Evolutionary conservation across 2,113 vertebrate genomes (phyloP), one percentile per base, ranked within the genome.

Genomic region (Heteronetta atricapilla): DNA sequence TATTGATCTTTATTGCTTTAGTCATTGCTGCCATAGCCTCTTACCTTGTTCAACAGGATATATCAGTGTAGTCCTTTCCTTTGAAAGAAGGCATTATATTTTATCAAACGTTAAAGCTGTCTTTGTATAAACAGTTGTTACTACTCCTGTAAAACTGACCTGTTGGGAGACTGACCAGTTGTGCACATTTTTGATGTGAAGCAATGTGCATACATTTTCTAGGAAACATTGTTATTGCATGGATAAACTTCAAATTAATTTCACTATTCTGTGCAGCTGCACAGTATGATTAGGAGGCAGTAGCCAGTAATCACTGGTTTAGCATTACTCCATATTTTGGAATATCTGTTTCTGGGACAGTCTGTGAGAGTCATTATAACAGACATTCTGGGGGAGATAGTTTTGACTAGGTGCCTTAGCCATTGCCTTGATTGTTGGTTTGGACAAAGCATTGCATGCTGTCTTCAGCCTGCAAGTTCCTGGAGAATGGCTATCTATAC

Each of bases 1-100:
- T 87, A 83, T 90, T 89, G 90, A 76, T 70, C 89, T 94, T 95
- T 75, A 88, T 93, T 87, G 55, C 58, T 91, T 82, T 94, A 96
- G 84, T 93, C 74, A 93, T 56, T 78, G 66, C 48, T 94, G 77
- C 64, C 42, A 69, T 55, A 82, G 25, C 42, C 62, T 86, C 80
- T 89, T 76, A 75, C n/a, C 84, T 95, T 93, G 60, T 80, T 94
- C 73, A 80, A 78, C 12, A 79, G 60, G 94, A 81, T 91, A 44
- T 86, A 90, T 48, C 70, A 64, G 16, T 80, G 44, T n/a, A 67
- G 81, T 18, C 53, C 22, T 82, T 68, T 73, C n/a, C 64, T 84
- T 82, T 79, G n/a, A 76, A 75, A 77, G 34, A 48, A 70, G 34
- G 21, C 3, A 9, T 53, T 82, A 5, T 52, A 40, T 90, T 82